Conservation (phyloP, 2,888 invertebrate genomes). For the Lobophora halterata region DNA sequence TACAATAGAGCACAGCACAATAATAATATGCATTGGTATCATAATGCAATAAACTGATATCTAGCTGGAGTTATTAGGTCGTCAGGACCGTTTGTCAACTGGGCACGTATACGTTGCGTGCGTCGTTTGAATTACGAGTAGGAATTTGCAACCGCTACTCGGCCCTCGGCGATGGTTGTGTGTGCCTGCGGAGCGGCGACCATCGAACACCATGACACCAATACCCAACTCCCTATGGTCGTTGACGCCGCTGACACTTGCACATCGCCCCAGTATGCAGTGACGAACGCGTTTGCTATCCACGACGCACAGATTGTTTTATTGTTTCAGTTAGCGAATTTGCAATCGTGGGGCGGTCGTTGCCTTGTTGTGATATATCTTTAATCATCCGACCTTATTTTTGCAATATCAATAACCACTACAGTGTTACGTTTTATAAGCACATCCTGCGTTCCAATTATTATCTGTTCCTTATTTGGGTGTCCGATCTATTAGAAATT, state of each 20-base stretch:
- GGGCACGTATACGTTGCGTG: conserved; percentile 67
- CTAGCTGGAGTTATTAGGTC: conserved; percentile 69
- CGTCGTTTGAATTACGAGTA: conserved; percentile 75
- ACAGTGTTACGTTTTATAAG: background rate
- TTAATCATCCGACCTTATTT: conserved; percentile 16
- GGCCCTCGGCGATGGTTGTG: conserved; percentile 62
- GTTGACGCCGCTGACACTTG: conserved; percentile 44
- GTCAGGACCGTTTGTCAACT: conserved; percentile 64
- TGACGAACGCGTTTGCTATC: conserved; percentile 66
- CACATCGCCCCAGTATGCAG: conserved; percentile 54
- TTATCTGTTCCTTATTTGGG: conserved; percentile 3
- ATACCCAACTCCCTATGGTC: conserved; percentile 66
- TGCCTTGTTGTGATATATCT: conserved; percentile 41
- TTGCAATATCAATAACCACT: conserved; percentile 2
- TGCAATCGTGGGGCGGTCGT: conserved; percentile 63
- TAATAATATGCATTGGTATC: conserved; percentile 41
- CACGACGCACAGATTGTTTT: conserved; percentile 55
- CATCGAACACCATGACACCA: conserved; percentile 68
- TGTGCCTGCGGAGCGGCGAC: conserved; percentile 33
- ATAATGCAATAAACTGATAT: conserved; percentile 48
- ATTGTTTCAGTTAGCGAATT: conserved; percentile 70
- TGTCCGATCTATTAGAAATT: conserved; percentile 34
- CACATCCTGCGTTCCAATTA: conserved; percentile 1
- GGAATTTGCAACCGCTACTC: conserved; percentile 79
- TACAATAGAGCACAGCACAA: conserved; percentile 20